Evolutionary conservation across 2,888 invertebrate species (phyloP), one percentile per base, ranked within the genome.

Genomic region (Drosophila siamana): DNA sequence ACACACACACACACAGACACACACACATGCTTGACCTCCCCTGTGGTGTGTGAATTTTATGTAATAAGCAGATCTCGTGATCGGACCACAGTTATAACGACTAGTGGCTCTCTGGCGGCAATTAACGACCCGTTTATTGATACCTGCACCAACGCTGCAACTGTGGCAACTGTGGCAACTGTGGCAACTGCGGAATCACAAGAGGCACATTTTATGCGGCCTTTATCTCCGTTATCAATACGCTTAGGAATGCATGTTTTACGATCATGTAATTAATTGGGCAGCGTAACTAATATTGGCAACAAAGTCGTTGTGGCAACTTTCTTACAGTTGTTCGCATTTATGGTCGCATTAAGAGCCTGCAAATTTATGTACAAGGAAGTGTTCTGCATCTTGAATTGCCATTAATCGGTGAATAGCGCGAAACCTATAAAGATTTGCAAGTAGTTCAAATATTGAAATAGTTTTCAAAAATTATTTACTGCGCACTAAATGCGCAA

Each of bases 81-180:
- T 73, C 63, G 33, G 36, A 46, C 9, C 68, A 69, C 81, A 84
- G 86, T 80, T 86, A 84, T 84, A 84, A 84, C 85, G 84, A 82
- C 67, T 52, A 44, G 66, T 47, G 19, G 51, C 52, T 57, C 47
- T 57, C 62, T 38, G 59, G 67, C 55, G 48, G 71, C 84, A 69
- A 62, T 83, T 83, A 78, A 86, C 82, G 82, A 83, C 75, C 85
- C 82, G 81, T 84, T 83, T 86, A 86, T 84, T 80, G 75, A 81
- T 84, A 78, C 70, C 64, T 48, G 59, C 56, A 51, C 26, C 57
- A 62, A 47, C 38, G 54, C 16, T 38, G 43, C 2, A 11, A 11
- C 44, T 33, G 13, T 16, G 13, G 28, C 54, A 33, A 38, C 33
- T 43, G 33, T 51, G 13, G 4, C n/a, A 4, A 28, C 5, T n/a